Evolutionary conservation across 2,888 invertebrate genomes (phyloP).

Genomic region (Eristalis tenax): DNA sequence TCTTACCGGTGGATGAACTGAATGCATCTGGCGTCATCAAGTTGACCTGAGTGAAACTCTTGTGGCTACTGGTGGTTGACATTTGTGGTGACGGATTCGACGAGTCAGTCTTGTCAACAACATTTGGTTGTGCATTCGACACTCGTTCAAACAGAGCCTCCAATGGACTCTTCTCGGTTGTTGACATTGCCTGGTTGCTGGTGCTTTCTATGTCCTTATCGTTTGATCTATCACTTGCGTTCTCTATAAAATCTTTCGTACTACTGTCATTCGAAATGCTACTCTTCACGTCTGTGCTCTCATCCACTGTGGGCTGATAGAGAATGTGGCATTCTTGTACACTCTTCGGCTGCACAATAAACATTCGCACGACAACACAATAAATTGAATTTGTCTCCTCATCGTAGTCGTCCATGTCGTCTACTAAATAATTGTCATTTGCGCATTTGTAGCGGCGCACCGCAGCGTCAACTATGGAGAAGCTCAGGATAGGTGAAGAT

Average conservation of each 20-base stretch:
- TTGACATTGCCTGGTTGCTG: conserved; percentile 40
- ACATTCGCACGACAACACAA: conserved; percentile 84
- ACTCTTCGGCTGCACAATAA: conserved; percentile 93
- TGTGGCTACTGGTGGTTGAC: conserved; percentile 68
- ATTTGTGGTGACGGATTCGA: conserved; percentile 76
- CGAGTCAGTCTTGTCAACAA: conserved; percentile 74
- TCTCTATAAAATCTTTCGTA: conserved; percentile 58
- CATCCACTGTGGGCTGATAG: conserved; percentile 82
- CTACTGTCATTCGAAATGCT: conserved; percentile 73
- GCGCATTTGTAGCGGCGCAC: conserved; percentile 82
- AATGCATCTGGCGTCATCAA: conserved; percentile 95
- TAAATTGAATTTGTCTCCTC: conserved; percentile 83
- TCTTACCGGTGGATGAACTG: conserved; percentile 82
- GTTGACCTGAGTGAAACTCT: conserved; percentile 83
- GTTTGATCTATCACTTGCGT: conserved; percentile 72
- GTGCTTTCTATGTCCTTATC: conserved; percentile 59
- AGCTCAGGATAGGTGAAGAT: conserved; percentile 93
- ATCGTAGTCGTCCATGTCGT: conserved; percentile 84
- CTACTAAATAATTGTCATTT: conserved; percentile 81
- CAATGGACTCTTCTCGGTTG: conserved; percentile 74
- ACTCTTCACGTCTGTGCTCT: conserved; percentile 76
- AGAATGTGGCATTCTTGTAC: conserved; percentile 91
- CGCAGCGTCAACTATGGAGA: conserved; percentile 92
- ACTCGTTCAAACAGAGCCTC: conserved; percentile 75
- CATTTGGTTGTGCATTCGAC: conserved; percentile 71